Evolutionary conservation across 2,888 invertebrate species (phyloP).

Genomic region (Allophyes oxyacanthae): DNA sequence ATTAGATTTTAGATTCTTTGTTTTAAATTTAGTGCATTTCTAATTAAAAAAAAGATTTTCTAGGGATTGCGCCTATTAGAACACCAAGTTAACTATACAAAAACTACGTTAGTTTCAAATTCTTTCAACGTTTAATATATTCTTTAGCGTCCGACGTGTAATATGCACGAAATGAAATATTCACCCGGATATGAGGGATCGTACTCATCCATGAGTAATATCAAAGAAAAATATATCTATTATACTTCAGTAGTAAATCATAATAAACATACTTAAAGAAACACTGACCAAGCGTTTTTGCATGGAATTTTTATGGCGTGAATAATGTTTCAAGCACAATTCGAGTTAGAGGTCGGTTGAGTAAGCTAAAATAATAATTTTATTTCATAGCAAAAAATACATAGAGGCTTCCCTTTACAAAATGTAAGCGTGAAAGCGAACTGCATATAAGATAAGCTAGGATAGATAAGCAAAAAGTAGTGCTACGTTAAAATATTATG

Average conservation of each 20-base stretch:
- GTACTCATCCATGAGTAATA: conserved; percentile 20
- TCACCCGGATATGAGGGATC: conserved; percentile 14
- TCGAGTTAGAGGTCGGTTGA: neutral
- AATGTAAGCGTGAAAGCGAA: neutral
- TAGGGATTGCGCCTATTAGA: too few species aligned
- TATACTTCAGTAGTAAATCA: conserved; percentile 13
- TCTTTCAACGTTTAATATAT: too few species aligned
- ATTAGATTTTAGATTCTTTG: too few species aligned
- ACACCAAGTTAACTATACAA: too few species aligned
- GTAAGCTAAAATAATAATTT: conserved; percentile 14
- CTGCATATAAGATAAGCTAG: neutral
- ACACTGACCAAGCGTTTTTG: neutral
- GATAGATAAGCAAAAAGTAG: neutral
- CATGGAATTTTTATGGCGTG: conserved; percentile 16
- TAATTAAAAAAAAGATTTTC: too few species aligned
- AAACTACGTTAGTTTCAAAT: too few species aligned
- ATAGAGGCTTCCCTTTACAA: neutral
- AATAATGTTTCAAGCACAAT: conserved; percentile 13
- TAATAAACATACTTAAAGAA: conserved; percentile 9
- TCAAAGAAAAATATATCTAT: conserved; percentile 11
- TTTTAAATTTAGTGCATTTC: too few species aligned
- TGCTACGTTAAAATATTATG: neutral
- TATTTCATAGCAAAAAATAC: conserved; percentile 5
- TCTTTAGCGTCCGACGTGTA: too few species aligned
- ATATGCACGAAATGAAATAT: too few species aligned